Evolutionary conservation across 2,888 invertebrate species (phyloP), one percentile per base, ranked within the genome.

Genomic region (Lithosia quadra): DNA sequence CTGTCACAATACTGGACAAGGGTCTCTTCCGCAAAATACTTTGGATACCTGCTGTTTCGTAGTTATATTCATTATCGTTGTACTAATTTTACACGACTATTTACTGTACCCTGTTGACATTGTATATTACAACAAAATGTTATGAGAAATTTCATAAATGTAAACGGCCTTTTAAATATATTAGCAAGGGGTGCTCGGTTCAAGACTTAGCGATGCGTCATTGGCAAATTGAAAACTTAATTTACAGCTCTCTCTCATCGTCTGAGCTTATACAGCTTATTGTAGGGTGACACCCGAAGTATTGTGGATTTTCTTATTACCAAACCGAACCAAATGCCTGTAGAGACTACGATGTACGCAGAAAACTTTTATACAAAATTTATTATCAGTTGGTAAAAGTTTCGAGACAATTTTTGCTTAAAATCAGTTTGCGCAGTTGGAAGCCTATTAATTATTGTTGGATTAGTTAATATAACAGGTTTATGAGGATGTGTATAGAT

Each of bases 221-320:
- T 90, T 90, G 90, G 90, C 84, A 91, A 91, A 91, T 91, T 91
- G 91, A 89, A 91, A 91, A 90, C 85, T 86, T 89, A 91, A 91
- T 91, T 91, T 91, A 91, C 89, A 84, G 88, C 84, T 84, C 85
- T 87, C 86, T 87, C 83, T 82, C 84, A 86, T 84, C 86, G 86
- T 83, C 82, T 86, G 87, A 87, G 91, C 88, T 89, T 89, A 89
- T 84, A 82, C 84, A 88, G 88, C 88, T 88, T 88, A 87, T 87
- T 80, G 81, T 78, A 56, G 77, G 81, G 80, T 86, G 91, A 87
- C 90, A 89, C 81, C 77, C 81, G 74, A 77, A 85, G 85, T 85
- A 83, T 83, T 81, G 78, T 65, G 84, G 86, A 87, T 88, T 88
- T 87, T 84, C 84, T 87, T 86, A 86, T 84, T 86, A 83, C 77